Conservation (phyloP, 2,113 vertebrate genomes). For the Arothron firmamentum region DNA sequence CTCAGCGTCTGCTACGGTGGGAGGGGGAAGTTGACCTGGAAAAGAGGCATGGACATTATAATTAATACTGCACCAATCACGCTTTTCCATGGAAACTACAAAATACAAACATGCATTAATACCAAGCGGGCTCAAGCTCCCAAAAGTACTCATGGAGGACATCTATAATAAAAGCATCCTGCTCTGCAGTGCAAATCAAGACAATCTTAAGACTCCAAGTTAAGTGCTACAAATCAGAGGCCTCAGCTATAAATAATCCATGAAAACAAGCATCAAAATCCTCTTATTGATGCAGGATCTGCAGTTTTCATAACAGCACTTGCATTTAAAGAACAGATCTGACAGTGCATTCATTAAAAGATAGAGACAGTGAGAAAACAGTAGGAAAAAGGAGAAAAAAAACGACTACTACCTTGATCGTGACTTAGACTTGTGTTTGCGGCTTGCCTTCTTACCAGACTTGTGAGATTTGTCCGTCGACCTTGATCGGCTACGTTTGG, state of each 20-base stretch:
- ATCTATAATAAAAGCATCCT: too few species aligned
- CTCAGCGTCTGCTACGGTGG: slow-evolving; percentile 95
- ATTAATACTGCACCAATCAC: slow-evolving; percentile 52
- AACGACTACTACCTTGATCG: slow-evolving; percentile 99
- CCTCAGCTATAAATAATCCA: background rate
- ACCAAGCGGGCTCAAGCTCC: background rate
- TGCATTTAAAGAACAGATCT: slow-evolving; percentile 13
- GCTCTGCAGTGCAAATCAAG: too few species aligned
- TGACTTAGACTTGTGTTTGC: slow-evolving; percentile 99
- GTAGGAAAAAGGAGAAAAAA: slow-evolving; percentile 71
- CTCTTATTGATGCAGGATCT: slow-evolving; percentile 16
- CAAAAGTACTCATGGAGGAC: too few species aligned
- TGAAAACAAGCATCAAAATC: background rate
- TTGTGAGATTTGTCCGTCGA: slow-evolving; percentile 99
- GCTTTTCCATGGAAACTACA: slow-evolving; percentile 17
- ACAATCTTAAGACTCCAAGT: too few species aligned
- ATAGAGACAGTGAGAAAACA: slow-evolving; percentile 73
- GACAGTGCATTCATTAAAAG: slow-evolving; percentile 20
- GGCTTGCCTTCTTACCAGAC: slow-evolving; percentile 99
- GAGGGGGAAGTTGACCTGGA: slow-evolving; percentile 90
- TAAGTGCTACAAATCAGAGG: background rate
- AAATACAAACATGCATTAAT: slow-evolving; percentile 33
- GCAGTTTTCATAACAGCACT: slow-evolving; percentile 7
- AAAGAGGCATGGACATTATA: slow-evolving; percentile 61
- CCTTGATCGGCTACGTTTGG: slow-evolving; percentile 96